Conservation (phyloP, 2,113 vertebrate genomes). For the Edolisoma coerulescens region DNA sequence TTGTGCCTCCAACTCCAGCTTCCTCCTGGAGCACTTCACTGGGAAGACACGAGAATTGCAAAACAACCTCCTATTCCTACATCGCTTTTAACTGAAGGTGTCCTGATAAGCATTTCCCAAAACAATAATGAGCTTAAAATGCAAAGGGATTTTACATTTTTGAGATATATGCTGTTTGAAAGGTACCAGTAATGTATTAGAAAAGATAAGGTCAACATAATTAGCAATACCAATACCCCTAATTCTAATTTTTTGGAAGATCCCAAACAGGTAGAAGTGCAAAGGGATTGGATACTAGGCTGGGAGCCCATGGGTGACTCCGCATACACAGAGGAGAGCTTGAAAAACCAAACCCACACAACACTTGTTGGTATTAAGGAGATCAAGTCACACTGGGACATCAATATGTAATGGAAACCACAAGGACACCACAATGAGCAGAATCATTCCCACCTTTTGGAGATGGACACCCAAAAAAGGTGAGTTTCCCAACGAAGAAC, state of each 20-base stretch:
- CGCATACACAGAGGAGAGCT: neutral
- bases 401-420: neutral
- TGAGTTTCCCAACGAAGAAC: fast-evolving
- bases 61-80: neutral
- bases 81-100: neutral
- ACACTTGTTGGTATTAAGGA: neutral
- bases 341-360: neutral
- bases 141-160: neutral
- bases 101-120: fast-evolving
- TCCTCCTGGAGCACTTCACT: neutral
- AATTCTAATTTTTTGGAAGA: neutral
- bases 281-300: neutral
- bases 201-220: neutral
- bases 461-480: neutral
- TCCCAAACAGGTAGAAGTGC: neutral
- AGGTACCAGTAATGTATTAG: neutral
- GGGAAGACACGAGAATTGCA: neutral
- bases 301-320: neutral
- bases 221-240: neutral
- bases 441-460: neutral
- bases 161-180: neutral
- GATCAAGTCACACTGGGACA: neutral
- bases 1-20: neutral
- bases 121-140: neutral
- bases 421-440: neutral